Conservation (phyloP, 2,888 invertebrate species). For the Lacanobia oleracea region DNA sequence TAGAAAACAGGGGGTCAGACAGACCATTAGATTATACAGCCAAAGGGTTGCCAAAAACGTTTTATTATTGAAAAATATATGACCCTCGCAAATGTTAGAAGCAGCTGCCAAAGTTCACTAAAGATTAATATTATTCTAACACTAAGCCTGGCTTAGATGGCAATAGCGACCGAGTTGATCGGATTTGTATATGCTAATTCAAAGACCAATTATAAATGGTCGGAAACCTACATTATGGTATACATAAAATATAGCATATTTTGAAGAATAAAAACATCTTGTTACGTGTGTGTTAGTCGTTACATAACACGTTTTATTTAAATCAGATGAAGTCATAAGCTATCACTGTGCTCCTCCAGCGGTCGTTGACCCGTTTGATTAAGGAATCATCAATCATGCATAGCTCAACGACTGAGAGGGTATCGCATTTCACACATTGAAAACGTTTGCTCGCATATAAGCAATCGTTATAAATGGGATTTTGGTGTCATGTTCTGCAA, state of each 20-base stretch:
- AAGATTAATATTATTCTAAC: slow-evolving; percentile 85
- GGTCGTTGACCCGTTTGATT: slow-evolving; percentile 85
- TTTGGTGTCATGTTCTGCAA: slow-evolving; percentile 63
- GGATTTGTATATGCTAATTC: slow-evolving; percentile 80
- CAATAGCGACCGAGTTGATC: slow-evolving; percentile 74
- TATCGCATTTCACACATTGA: slow-evolving; percentile 83
- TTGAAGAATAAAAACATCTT: slow-evolving; percentile 49
- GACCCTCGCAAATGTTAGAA: slow-evolving; percentile 77
- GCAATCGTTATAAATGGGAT: slow-evolving; percentile 68
- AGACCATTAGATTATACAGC: slow-evolving; percentile 76
- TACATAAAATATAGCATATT: slow-evolving; percentile 19
- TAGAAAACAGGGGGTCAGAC: slow-evolving; percentile 79
- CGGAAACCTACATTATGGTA: slow-evolving; percentile 36
- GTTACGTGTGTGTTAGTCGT: slow-evolving; percentile 65
- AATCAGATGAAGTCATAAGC: slow-evolving; percentile 82
- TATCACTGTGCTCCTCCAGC: slow-evolving; percentile 72
- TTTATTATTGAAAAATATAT: slow-evolving; percentile 79
- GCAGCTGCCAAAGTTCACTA: slow-evolving; percentile 80
- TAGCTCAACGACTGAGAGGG: slow-evolving; percentile 77
- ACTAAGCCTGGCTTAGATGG: slow-evolving; percentile 72
- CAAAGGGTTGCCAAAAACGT: slow-evolving; percentile 88
- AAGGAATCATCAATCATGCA: slow-evolving; percentile 88
- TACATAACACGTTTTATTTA: slow-evolving; percentile 76
- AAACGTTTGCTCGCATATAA: slow-evolving; percentile 70
- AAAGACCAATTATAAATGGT: slow-evolving; percentile 52